Evolutionary conservation across 2,888 invertebrate genomes (phyloP).

Genomic region (Empis livida): DNA sequence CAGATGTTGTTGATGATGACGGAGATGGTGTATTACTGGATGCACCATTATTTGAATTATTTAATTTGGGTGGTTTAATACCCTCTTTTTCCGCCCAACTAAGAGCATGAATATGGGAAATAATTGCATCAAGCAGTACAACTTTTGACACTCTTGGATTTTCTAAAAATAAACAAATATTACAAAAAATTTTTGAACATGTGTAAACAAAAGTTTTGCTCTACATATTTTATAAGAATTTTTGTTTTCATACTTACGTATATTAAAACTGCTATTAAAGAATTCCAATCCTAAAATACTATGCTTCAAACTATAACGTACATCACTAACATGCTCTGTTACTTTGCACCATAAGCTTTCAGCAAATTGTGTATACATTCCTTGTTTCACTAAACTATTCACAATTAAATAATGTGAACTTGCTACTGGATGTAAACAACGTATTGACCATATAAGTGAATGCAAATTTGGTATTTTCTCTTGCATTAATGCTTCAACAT

Average conservation of each 20-base stretch:
- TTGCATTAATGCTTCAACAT: conserved; percentile 67
- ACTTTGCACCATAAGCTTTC: conserved; percentile 33
- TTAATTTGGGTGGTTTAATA: conserved; percentile 19
- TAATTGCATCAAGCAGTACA: conserved; percentile 28
- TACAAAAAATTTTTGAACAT: too few relatives aligned
- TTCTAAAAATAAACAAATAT: conserved; percentile 12
- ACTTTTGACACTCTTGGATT: conserved; percentile 32
- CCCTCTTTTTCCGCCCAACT: conserved; percentile 32
- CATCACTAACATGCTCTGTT: conserved; percentile 31
- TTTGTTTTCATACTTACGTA: conserved; percentile 18
- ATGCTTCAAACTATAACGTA: conserved; percentile 29
- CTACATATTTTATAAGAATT: not conserved
- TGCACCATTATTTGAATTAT: conserved; percentile 17
- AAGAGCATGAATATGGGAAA: conserved; percentile 33
- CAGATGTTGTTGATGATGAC: conserved; percentile 11
- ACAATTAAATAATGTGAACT: conserved; percentile 81
- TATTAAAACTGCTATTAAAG: conserved; percentile 28
- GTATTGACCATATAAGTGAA: conserved; percentile 79
- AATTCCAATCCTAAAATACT: conserved; percentile 29
- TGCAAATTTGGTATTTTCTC: conserved; percentile 62
- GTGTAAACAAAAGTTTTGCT: too few relatives aligned
- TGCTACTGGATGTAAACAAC: conserved; percentile 66
- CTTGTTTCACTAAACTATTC: conserved; percentile 76
- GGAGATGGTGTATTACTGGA: conserved; percentile 10
- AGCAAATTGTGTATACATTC: conserved; percentile 68